Conservation (phyloP, 2,888 invertebrate species). For the Drosophila acutilabella region DNA sequence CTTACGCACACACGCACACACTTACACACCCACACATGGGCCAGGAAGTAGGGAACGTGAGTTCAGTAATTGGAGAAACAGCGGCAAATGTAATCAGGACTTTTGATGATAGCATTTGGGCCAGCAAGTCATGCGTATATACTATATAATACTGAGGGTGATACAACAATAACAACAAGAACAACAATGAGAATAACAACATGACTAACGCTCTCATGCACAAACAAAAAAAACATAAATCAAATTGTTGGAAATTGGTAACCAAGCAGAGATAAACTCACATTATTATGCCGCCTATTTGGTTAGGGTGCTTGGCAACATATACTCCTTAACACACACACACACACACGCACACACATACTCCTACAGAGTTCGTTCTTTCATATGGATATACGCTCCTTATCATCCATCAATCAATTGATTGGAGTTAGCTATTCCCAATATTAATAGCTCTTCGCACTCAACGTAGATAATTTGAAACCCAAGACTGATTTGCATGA, state of each 20-base stretch:
- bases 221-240: constrained; percentile 77
- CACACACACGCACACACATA: constrained; percentile 3
- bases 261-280: constrained; percentile 77
- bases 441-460: constrained; percentile 61
- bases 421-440: constrained; percentile 52
- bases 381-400: constrained; percentile 44
- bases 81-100: constrained; percentile 60
- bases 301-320: constrained; percentile 31
- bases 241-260: constrained; percentile 76
- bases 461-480: constrained; percentile 41
- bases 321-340: constrained; percentile 9
- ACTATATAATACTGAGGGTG: constrained; percentile 2
- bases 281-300: constrained; percentile 73
- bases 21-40: neutral
- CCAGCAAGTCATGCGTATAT: constrained; percentile 52
- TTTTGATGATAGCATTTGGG: constrained; percentile 54
- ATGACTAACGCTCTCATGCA: constrained; percentile 41
- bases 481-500: constrained; percentile 52
- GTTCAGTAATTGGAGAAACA: constrained; percentile 53
- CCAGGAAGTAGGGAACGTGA: constrained; percentile 35
- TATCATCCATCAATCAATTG: constrained; percentile 74
- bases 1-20: neutral
- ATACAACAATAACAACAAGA: constrained; percentile 2
- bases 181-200: constrained; percentile 17
- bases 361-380: neutral